Percentiles rank a stretch among this genome's conserved stretches.
These are phyloP conservation scores for Pseudochirops corinnae DNA, from an alignment of 2,797 vertebrate species.

Conservation along the genomic window DNA sequence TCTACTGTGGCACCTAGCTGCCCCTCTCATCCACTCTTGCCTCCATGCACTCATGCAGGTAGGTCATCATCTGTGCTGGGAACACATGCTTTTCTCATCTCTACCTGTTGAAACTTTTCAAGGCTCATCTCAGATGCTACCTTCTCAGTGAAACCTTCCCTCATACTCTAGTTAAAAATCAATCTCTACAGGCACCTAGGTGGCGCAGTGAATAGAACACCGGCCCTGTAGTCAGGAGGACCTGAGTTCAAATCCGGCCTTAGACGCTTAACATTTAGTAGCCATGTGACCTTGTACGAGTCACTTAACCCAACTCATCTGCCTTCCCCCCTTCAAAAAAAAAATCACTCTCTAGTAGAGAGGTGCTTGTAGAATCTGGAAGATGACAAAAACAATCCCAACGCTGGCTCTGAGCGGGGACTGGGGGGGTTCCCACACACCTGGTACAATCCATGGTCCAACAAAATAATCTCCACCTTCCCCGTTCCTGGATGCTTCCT, in stretches of 20 bases:
- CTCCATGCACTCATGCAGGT: not conserved
- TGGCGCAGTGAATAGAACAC: no score
- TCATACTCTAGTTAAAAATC: not conserved
- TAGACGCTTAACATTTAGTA: no score
- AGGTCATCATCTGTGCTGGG: not conserved
- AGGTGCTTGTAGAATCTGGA: not conserved
- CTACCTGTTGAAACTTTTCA: not conserved
- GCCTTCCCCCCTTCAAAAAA: not conserved
- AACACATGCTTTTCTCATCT: not conserved
- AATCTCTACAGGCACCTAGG: not conserved
- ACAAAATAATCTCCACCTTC: slow-evolving; percentile 91
- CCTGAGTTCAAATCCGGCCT: no score
- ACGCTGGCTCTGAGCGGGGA: not conserved
- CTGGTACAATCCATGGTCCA: slow-evolving; percentile 98
- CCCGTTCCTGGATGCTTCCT: slow-evolving; percentile 88
- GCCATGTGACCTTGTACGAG: no score
- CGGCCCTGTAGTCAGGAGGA: no score
- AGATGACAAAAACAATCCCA: not conserved
- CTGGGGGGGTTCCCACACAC: slow-evolving; percentile 78
- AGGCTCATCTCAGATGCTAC: not conserved
- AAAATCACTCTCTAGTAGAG: not conserved
- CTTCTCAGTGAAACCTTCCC: not conserved
- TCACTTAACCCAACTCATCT: no score
- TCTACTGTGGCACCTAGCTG: not conserved
- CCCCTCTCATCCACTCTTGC: not conserved